phyloP scores from a whole-genome alignment of 2,888 invertebrate genomes.

The Agonopterix alstromeriana region DNA sequence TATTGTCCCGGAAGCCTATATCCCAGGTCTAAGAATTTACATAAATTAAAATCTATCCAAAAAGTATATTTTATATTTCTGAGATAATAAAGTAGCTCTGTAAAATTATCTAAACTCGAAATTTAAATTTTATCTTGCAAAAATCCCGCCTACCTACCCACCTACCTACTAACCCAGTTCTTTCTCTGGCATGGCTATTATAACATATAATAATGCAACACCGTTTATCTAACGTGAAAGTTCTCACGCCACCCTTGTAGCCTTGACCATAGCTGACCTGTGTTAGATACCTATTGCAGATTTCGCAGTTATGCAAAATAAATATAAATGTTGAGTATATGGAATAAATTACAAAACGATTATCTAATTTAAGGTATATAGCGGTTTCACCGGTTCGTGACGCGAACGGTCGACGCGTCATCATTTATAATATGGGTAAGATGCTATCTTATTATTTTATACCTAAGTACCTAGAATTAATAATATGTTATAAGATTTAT shows the following conservation, averaged over 20 bases:
- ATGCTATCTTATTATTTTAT: too few relatives aligned
- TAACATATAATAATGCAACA: too few relatives aligned
- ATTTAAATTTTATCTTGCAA: too few relatives aligned
- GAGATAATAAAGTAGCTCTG: too few relatives aligned
- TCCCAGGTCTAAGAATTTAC: too few relatives aligned
- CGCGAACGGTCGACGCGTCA: slow-evolving; percentile 82
- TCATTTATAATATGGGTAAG: slow-evolving; percentile 80
- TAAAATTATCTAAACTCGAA: too few relatives aligned
- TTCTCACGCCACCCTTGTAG: neutral
- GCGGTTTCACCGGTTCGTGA: slow-evolving; percentile 86
- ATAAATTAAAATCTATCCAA: too few relatives aligned
- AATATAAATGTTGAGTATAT: slow-evolving; percentile 1
- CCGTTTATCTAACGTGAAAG: slow-evolving; percentile 2
- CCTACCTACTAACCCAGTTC: too few relatives aligned
- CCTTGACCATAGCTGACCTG: slow-evolving; percentile 5
- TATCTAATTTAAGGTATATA: slow-evolving; percentile 77
- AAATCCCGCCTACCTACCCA: too few relatives aligned
- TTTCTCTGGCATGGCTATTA: too few relatives aligned
- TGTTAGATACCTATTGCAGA: neutral
- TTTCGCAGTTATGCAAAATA: neutral
- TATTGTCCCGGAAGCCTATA: too few relatives aligned
- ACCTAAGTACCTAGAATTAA: neutral
- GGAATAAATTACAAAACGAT: slow-evolving; percentile 30
- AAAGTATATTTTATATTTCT: too few relatives aligned
- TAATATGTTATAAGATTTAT: neutral